Conservation (phyloP, 2,113 vertebrate genomes). For the Tyto alba region DNA sequence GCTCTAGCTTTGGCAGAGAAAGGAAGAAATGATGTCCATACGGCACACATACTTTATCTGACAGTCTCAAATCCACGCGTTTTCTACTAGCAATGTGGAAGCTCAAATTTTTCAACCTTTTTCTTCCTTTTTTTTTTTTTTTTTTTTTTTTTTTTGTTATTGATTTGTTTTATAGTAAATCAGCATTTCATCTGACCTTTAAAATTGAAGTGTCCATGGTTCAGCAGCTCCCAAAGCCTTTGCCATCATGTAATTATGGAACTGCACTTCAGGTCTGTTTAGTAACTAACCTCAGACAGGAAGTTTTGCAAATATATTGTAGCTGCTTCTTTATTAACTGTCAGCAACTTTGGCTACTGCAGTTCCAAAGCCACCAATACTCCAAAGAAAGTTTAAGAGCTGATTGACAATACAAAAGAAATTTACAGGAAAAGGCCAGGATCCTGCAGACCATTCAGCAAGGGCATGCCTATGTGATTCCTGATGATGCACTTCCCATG, state of each 20-base stretch:
- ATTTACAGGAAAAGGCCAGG: not conserved
- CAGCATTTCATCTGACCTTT: conserved; percentile 66
- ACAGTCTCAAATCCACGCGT: not conserved
- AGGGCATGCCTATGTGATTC: not conserved
- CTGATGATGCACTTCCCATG: not conserved
- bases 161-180: conserved; percentile 65
- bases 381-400: not conserved
- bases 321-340: conserved; percentile 39
- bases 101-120: not conserved
- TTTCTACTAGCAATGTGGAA: not conserved
- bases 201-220: conserved; percentile 50
- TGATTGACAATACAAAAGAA: not conserved
- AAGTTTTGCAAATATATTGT: conserved; percentile 30
- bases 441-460: not conserved
- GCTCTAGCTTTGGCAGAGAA: not conserved
- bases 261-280: not conserved
- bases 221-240: conserved; percentile 58
- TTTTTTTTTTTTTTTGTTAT: not conserved
- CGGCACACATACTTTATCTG: not conserved
- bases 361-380: not conserved
- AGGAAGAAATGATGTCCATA: not conserved
- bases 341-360: not conserved
- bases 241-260: conserved; percentile 41
- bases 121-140: not conserved
- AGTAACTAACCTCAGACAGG: not conserved